phyloP scores from a whole-genome alignment of 64 coral and sea anemone genomes.

The Astreopora myriophthalma region DNA sequence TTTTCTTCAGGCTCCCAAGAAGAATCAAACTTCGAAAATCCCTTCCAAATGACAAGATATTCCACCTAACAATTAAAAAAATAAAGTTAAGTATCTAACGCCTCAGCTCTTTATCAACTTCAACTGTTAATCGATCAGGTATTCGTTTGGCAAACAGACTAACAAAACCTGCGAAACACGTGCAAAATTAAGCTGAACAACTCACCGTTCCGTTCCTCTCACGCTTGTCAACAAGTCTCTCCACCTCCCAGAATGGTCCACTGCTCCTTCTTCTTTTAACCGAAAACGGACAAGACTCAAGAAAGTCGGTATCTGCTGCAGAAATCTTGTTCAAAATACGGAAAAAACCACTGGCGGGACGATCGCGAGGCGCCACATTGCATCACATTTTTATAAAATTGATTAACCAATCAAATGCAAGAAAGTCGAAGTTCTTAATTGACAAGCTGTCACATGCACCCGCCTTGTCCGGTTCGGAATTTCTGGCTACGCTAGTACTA shows the following conservation, averaged over 20 bases:
- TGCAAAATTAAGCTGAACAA: not conserved
- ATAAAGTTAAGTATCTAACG: not conserved
- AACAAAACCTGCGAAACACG: not conserved
- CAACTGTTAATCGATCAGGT: too few species aligned
- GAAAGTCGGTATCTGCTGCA: not conserved
- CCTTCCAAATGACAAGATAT: not conserved
- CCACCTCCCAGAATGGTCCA: not conserved
- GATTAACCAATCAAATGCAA: not conserved
- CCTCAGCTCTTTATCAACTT: not conserved
- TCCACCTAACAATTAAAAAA: not conserved
- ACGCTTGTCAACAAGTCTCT: not conserved
- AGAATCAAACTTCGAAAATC: not conserved
- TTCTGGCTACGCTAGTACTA: slow-evolving; percentile 7
- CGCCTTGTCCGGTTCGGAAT: not conserved
- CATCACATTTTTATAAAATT: not conserved
- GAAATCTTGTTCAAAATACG: not conserved
- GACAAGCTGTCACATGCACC: not conserved
- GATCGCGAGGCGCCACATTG: not conserved
- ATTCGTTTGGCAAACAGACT: not conserved
- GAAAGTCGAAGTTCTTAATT: not conserved
- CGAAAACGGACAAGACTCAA: not conserved
- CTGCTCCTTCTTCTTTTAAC: not conserved
- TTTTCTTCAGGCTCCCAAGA: not conserved
- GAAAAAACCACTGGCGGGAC: not conserved
- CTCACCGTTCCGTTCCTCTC: not conserved